Evolutionary conservation across 1,140 invertebrate genomes (phyloP).

Genomic region (Halesus radiatus): DNA sequence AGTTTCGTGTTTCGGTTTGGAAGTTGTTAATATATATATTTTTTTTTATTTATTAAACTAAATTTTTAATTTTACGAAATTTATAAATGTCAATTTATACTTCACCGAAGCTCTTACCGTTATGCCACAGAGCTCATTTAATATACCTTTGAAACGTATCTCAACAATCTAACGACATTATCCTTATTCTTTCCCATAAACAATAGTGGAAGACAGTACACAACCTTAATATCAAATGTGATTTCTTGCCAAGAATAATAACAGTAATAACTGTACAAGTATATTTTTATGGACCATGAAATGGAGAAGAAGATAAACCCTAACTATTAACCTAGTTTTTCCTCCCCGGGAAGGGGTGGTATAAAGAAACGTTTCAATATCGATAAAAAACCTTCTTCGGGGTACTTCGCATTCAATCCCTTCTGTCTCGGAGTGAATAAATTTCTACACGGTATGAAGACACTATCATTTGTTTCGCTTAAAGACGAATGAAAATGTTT

Average conservation of each 20-base stretch:
- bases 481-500: too few species aligned
- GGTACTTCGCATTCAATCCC: background rate
- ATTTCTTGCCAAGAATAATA: background rate
- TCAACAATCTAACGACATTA: too few species aligned
- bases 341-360: background rate
- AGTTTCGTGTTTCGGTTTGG: too few species aligned
- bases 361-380: slow-evolving; percentile 16
- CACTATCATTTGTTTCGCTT: background rate
- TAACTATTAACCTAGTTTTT: slow-evolving; percentile 11
- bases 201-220: background rate
- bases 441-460: background rate
- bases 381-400: background rate
- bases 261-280: background rate
- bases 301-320: background rate
- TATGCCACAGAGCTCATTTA: too few species aligned
- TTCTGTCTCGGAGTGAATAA: background rate
- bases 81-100: too few species aligned
- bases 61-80: too few species aligned
- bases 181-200: background rate
- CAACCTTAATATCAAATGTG: background rate
- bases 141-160: too few species aligned
- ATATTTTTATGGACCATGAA: slow-evolving; percentile 21
- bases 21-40: too few species aligned
- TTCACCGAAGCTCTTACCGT: too few species aligned
- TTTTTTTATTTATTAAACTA: too few species aligned